Conservation (phyloP, 2,797 vertebrate species). For the Delichon dasypus region DNA sequence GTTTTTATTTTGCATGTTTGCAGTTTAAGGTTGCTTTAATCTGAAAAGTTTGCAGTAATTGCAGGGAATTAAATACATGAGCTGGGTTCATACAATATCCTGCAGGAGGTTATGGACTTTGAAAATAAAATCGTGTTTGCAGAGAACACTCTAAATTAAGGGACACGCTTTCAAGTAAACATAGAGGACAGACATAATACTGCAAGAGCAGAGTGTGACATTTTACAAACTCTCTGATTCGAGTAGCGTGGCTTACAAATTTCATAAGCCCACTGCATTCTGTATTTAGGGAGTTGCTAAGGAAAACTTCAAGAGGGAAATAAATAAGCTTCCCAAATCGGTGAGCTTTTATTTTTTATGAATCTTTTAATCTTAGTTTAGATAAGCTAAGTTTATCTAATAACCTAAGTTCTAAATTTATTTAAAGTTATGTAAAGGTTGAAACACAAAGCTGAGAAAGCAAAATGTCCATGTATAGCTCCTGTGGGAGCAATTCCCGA, state of each 20-base stretch:
- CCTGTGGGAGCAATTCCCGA: neutral
- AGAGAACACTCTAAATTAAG: neutral
- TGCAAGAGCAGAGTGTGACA: neutral
- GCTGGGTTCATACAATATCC: neutral
- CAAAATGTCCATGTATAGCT: accelerated
- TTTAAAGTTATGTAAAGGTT: neutral
- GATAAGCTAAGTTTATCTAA: neutral
- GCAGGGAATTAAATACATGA: neutral
- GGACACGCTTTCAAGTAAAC: neutral
- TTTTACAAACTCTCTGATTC: neutral
- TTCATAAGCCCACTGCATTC: neutral
- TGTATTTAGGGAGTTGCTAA: neutral
- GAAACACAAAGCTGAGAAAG: neutral
- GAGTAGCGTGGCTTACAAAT: neutral
- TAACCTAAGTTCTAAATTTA: neutral
- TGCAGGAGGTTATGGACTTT: neutral
- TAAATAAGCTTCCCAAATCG: neutral
- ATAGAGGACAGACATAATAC: neutral
- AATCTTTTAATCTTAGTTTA: neutral
- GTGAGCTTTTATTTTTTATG: neutral
- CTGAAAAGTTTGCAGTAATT: neutral
- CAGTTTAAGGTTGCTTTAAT: neutral
- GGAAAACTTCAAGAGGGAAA: neutral
- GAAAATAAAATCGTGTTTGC: neutral
- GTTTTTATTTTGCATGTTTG: neutral